phyloP scores from a whole-genome alignment of 35 echinoderm and acorn worm species.

The Strongylocentrotus purpuratus region DNA sequence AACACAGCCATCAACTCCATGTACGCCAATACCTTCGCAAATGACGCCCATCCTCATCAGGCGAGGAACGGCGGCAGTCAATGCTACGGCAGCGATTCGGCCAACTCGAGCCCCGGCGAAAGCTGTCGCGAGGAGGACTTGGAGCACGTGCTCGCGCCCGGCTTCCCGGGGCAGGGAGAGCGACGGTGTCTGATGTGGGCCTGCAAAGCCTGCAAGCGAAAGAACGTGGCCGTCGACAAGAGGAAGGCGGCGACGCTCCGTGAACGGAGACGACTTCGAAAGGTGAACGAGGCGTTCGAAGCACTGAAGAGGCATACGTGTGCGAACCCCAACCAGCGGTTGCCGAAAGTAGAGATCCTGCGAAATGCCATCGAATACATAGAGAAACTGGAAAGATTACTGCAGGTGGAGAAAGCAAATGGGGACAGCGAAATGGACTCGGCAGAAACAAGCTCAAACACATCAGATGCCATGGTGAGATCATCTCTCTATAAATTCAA shows the following conservation, averaged over 20 bases:
- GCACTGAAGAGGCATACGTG: slow-evolving; percentile 92
- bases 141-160: slow-evolving; percentile 94
- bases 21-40: slow-evolving; percentile 67
- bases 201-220: slow-evolving; percentile 97
- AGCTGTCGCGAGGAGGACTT: slow-evolving; percentile 87
- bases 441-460: slow-evolving; percentile 95
- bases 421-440: slow-evolving; percentile 89
- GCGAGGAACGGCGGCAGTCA: slow-evolving; percentile 50
- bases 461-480: slow-evolving; percentile 97
- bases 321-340: slow-evolving; percentile 88
- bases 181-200: slow-evolving; percentile 94
- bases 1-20: slow-evolving; percentile 70
- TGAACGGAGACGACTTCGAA: slow-evolving; percentile 84
- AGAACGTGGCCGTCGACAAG: slow-evolving; percentile 95
- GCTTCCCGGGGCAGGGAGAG: slow-evolving; percentile 91
- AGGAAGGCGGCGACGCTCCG: slow-evolving; percentile 95
- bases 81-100: slow-evolving; percentile 76
- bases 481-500: too few relatives aligned
- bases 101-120: slow-evolving; percentile 65
- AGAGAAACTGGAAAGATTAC: slow-evolving; percentile 90
- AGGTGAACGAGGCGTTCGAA: slow-evolving; percentile 98
- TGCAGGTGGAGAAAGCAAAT: slow-evolving; percentile 91
- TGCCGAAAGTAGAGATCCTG: slow-evolving; percentile 96
- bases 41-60: slow-evolving; percentile 60
- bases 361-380: slow-evolving; percentile 99